Evolutionary conservation across 2,797 vertebrate species (phyloP).

Genomic region (Menidia menidia): DNA sequence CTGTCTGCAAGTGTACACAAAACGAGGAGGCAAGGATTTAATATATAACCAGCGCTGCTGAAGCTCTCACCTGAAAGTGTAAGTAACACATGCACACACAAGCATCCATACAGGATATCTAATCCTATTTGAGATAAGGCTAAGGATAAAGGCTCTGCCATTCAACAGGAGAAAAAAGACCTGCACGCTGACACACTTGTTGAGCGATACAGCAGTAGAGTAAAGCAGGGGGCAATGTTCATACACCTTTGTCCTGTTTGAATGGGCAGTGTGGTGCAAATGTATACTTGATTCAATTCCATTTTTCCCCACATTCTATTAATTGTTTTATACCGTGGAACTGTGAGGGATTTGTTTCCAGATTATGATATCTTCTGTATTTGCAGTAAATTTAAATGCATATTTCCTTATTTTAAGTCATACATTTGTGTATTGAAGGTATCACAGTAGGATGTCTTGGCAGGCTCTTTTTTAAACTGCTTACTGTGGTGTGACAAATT

Average conservation of each 20-base stretch:
- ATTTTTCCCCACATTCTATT: too few relatives aligned
- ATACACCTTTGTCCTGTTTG: constrained; percentile 19
- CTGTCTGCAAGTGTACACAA: constrained; percentile 36
- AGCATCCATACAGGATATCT: constrained; percentile 46
- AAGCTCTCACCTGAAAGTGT: constrained; percentile 57
- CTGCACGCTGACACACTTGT: constrained; percentile 65
- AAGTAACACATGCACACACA: constrained; percentile 51
- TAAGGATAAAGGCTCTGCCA: constrained; percentile 54
- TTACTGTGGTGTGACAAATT: background rate
- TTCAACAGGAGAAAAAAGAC: constrained; percentile 28
- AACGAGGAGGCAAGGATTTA: constrained; percentile 44
- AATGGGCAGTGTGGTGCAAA: background rate
- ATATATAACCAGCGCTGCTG: constrained; percentile 23
- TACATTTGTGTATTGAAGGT: background rate
- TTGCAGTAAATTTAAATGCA: background rate
- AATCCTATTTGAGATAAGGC: constrained; percentile 74
- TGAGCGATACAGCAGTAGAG: constrained; percentile 46
- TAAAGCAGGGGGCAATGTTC: constrained; percentile 44
- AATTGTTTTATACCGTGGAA: too few relatives aligned
- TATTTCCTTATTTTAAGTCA: background rate
- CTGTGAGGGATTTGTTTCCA: constrained; percentile 6
- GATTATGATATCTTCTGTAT: background rate
- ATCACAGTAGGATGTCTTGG: background rate
- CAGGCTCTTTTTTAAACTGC: background rate
- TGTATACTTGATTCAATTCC: background rate